Base-by-base conservation (phyloP, 2,797 vertebrate species). In the Malacoctenus gilli region DNA sequence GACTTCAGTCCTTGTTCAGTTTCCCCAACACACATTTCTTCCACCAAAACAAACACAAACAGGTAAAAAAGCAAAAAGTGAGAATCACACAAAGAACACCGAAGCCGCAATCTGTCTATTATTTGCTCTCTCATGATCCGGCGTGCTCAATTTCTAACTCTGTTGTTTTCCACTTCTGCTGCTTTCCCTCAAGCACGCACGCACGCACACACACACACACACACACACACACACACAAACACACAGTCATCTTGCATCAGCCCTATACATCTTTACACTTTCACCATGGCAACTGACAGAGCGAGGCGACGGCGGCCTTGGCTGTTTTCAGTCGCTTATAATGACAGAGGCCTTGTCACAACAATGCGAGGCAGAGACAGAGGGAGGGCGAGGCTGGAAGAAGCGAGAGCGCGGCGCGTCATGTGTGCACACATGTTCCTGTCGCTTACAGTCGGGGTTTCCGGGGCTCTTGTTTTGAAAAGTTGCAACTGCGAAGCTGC, bases 201-300 rank as follows among this genome's bases (percentile, higher is more conserved):
- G n/a, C n/a, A n/a, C n/a, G n/a, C 9, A 28, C 5, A 9, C 25
- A n/a, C n/a, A n/a, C n/a, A 25, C 1, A 4, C 23, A 32, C 30
- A 31, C 30, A 20, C 30, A 31, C 4, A 31, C 30, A 31, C 30
- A 31, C 30, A 32, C 30, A 12, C 35, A 14, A 22, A 71, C 39
- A 31, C 35, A 18, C 44, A 46, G 25, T 64, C 59, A 44, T 51
- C 18, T 25, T 75, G 42, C 34, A 61, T 74, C 58, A 22, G 31
- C 21, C 35, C 43, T 67, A 65, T 60, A 80, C 52, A 75, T 83
- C 73, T 56, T 66, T 64, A 75, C 55, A 64, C 53, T 63, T 79
- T 87, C 85, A 85, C 84, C 86, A 89, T 88, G 83, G 85, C 79
- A 87, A 89, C 85, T 60, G 79, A 69, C 48, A 49, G 50, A 71